Evolutionary conservation across 2,888 invertebrate species (phyloP), one percentile per base, ranked within the genome.

Genomic region (Cloeon dipterum): DNA sequence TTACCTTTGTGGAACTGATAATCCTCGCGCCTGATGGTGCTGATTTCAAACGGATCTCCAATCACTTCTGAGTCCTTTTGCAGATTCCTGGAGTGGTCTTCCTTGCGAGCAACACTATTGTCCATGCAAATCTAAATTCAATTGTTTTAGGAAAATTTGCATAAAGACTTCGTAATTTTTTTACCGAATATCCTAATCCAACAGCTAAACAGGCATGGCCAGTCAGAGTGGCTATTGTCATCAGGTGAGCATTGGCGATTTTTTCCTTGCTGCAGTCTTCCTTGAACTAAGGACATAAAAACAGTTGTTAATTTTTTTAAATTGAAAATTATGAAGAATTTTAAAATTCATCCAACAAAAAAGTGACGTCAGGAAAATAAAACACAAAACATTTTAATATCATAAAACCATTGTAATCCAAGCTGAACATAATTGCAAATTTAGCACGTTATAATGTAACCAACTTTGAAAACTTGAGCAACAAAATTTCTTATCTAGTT

Each of bases 221-320:
- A 5, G 89, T 89, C 40, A 91, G 62, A 11, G 91, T 91, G 34
- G 89, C 89, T 47, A 91, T 66, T 5, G 88, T 89, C 56, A 85
- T 83, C 38, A 94, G 56, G 57, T 83, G 81, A 7, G 89, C 79
- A 57, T 76, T 72, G 5, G 69, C 63, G 43, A 78, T 71, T 42
- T 62, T 57, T 11, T 65, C 46, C 4, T 34, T 13, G 13, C 14
- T 23, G 3, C 4, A 34, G 20, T 20, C n/a, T 20, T 3, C 14
- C 7, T 7, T 3, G 10, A 13, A 21, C n/a, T n/a, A n/a, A n/a
- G n/a, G n/a, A n/a, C n/a, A n/a, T n/a, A n/a, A n/a, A n/a, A n/a
- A n/a, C n/a, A n/a, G n/a, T n/a, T n/a, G n/a, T n/a, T n/a, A n/a
- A n/a, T n/a, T n/a, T n/a, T n/a, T n/a, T n/a, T n/a, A n/a, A n/a